Conservation (phyloP, 2,888 invertebrate species). For the Scaptomyza reducta region DNA sequence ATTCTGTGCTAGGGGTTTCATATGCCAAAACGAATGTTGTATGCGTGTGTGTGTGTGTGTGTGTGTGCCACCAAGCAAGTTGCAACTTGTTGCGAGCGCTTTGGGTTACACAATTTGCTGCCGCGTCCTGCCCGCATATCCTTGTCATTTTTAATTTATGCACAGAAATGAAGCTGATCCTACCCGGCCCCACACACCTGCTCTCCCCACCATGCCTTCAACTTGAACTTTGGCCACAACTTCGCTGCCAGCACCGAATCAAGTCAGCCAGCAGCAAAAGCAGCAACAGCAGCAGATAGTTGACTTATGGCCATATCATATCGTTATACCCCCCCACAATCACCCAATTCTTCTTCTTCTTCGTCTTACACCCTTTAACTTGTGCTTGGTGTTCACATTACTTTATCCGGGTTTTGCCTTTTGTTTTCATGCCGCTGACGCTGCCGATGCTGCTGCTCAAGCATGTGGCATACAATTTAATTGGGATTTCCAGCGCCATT, state of each 20-base stretch:
- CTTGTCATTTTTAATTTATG: constrained; percentile 77
- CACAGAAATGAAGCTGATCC: constrained; percentile 49
- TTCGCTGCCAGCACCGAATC: constrained; percentile 20
- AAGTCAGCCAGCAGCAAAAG: constrained; percentile 1
- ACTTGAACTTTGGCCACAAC: constrained; percentile 51
- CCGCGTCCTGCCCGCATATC: constrained; percentile 62
- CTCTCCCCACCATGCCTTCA: not conserved
- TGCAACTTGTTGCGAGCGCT: constrained; percentile 68
- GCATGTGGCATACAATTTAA: constrained; percentile 48
- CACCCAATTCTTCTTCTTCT: too few species aligned
- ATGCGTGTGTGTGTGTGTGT: not conserved
- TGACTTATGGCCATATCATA: constrained; percentile 61
- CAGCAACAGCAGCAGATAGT: constrained; percentile 40
- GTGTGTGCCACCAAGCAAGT: constrained; percentile 35
- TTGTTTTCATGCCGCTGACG: not conserved
- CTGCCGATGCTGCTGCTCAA: constrained; percentile 5
- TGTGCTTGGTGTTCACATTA: not conserved
- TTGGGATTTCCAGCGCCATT: constrained; percentile 34
- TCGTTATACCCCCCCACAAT: not conserved
- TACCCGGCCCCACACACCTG: too few species aligned
- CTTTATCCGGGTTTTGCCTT: constrained; percentile 11
- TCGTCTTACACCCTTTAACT: accelerated
- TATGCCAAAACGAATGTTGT: not conserved
- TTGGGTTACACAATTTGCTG: constrained; percentile 50
- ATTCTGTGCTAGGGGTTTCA: not conserved